Evolutionary conservation across 2,113 vertebrate species (phyloP).

Genomic region (Prionailurus viverrinus): DNA sequence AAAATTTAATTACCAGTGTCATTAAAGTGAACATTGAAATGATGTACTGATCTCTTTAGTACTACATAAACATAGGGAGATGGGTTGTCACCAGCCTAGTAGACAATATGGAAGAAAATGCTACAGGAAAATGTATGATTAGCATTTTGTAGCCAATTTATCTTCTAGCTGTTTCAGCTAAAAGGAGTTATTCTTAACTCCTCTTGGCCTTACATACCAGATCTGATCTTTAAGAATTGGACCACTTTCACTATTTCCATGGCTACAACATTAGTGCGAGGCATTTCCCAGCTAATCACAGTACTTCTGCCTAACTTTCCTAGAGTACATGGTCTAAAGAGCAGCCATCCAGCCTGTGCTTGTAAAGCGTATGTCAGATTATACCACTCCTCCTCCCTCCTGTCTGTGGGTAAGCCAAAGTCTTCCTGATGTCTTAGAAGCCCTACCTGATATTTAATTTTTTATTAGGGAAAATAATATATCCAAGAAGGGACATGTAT

Average conservation of each 20-base stretch:
- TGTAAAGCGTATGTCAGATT: not conserved
- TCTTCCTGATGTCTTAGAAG: not conserved
- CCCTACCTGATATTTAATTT: not conserved
- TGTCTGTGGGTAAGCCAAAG: not conserved
- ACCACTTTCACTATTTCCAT: not conserved
- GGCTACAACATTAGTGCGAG: not conserved
- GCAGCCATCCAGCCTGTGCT: not conserved
- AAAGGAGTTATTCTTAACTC: not conserved
- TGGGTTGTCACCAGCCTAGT: not conserved
- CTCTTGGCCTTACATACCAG: not conserved
- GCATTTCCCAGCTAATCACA: not conserved
- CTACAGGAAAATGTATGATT: not conserved
- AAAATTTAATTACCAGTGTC: not conserved
- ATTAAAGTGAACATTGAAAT: not conserved
- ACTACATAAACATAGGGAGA: not conserved
- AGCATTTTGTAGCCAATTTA: not conserved
- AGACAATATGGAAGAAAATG: not conserved
- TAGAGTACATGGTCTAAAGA: not conserved
- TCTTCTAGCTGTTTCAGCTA: not conserved
- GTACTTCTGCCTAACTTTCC: not conserved
- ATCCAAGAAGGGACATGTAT: not conserved
- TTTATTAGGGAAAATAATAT: not conserved
- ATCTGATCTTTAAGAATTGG: not conserved
- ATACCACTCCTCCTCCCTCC: not conserved
- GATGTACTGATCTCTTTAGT: not conserved